A percentile compares a stretch with the other conserved stretches of the same genome.
Conservation (phyloP, 2,888 invertebrate species). For the Sinopyrophorus schimmeli region DNA sequence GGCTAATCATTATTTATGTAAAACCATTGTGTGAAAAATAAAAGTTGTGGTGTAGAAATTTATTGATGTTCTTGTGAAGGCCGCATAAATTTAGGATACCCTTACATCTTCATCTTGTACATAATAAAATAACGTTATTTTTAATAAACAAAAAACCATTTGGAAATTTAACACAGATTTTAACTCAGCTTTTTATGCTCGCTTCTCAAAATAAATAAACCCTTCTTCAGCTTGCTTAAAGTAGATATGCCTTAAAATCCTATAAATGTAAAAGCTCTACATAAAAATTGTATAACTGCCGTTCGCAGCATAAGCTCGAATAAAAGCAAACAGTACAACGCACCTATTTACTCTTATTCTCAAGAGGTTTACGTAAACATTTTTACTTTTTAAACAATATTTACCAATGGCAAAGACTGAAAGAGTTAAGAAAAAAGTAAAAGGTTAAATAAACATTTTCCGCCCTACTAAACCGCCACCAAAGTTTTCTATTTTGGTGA, state of each 20-base stretch:
- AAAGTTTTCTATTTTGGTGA: conserved; percentile 21
- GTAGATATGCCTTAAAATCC: conserved; percentile 4
- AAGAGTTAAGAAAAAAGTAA: conserved; percentile 6
- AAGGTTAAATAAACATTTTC: conserved; percentile 9
- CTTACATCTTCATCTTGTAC: too few species aligned
- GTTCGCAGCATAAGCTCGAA: conserved; percentile 3
- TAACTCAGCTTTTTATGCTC: too few species aligned
- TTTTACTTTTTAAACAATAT: conserved; percentile 12
- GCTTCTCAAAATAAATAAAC: too few species aligned
- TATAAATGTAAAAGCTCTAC: conserved; percentile 8
- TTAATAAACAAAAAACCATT: too few species aligned
- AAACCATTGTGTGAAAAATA: too few species aligned
- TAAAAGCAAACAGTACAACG: conserved; percentile 9
- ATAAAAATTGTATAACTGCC: conserved; percentile 6
- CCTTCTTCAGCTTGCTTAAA: too few species aligned
- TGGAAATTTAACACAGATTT: too few species aligned
- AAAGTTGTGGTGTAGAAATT: too few species aligned
- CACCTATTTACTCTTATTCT: conserved; percentile 1
- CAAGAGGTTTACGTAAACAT: conserved; percentile 6
- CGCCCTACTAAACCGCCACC: conserved; percentile 5
- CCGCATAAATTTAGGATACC: too few species aligned
- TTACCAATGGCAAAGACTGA: conserved; percentile 3
- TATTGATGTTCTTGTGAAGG: too few species aligned
- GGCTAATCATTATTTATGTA: too few species aligned
- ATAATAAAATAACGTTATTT: too few species aligned